phyloP scores from a whole-genome alignment of 2,797 vertebrate genomes.

The Rhincodon typus region DNA sequence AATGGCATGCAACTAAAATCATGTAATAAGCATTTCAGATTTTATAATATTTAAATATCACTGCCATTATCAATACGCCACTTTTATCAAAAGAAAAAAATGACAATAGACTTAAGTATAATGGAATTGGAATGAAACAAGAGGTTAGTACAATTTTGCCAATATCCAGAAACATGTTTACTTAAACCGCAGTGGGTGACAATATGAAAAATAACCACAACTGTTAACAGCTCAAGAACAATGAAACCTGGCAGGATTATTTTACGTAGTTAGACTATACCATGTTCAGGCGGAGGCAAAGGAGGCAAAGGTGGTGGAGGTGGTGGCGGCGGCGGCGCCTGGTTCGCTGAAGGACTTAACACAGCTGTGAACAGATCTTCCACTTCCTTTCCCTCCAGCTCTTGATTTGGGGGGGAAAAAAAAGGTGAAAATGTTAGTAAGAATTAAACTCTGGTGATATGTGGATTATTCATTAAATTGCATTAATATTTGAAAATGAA shows the following conservation, averaged over 20 bases:
- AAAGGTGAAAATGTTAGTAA: background rate
- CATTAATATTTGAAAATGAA: constrained; percentile 41
- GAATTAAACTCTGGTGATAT: background rate
- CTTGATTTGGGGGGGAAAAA: constrained; percentile 54
- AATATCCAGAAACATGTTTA: background rate
- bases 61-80: background rate
- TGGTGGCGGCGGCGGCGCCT: constrained; percentile 72
- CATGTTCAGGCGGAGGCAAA: constrained; percentile 42
- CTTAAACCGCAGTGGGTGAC: background rate
- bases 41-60: background rate
- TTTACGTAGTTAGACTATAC: background rate
- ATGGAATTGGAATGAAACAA: background rate
- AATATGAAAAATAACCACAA: background rate
- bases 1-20: background rate
- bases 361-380: constrained; percentile 97
- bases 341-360: constrained; percentile 78
- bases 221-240: background rate
- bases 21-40: background rate
- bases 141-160: background rate
- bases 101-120: background rate
- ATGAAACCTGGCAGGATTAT: background rate
- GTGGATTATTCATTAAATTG: no score
- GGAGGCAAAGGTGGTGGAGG: constrained; percentile 56
- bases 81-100: background rate
- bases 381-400: constrained; percentile 94